phyloP scores from a whole-genome alignment of 1,140 invertebrate species.

The Sminthurinus signatus region DNA sequence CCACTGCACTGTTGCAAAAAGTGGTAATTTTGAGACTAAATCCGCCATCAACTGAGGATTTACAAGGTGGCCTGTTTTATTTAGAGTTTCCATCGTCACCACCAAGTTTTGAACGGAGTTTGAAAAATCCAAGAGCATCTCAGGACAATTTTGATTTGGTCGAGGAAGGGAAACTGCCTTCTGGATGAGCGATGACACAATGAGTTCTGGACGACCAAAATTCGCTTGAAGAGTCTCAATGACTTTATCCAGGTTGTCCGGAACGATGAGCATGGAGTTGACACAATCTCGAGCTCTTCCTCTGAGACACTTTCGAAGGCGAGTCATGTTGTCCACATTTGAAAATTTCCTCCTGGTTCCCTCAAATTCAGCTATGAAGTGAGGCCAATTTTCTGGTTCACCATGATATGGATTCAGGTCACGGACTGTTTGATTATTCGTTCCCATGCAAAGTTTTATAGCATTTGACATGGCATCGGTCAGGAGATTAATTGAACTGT shows the following conservation, averaged over 20 bases:
- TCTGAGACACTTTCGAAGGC: constrained; percentile 8
- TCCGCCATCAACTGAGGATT: background rate
- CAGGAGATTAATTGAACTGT: too few relatives aligned
- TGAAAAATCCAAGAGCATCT: background rate
- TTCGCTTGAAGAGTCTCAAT: background rate
- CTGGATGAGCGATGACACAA: background rate
- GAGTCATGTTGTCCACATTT: constrained; percentile 13
- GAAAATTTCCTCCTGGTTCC: constrained; percentile 2
- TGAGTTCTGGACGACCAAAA: constrained; percentile 1
- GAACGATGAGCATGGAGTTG: constrained; percentile 1
- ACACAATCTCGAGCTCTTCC: constrained; percentile 17
- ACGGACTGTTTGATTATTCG: too few relatives aligned
- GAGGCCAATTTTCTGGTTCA: constrained; percentile 16
- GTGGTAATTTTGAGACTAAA: too few relatives aligned
- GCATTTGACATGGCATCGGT: too few relatives aligned
- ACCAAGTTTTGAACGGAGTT: background rate
- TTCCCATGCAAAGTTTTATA: too few relatives aligned
- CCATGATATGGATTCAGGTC: background rate
- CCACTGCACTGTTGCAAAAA: too few relatives aligned
- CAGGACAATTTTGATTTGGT: background rate
- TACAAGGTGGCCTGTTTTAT: background rate
- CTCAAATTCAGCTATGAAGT: constrained; percentile 4
- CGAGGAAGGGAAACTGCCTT: background rate
- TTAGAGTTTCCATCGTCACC: background rate
- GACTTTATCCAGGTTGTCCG: background rate